Percentiles rank a stretch among this genome's conserved stretches.
Conservation (phyloP, 1,140 invertebrate genomes). For the Trachymyrmex cornetzi region DNA sequence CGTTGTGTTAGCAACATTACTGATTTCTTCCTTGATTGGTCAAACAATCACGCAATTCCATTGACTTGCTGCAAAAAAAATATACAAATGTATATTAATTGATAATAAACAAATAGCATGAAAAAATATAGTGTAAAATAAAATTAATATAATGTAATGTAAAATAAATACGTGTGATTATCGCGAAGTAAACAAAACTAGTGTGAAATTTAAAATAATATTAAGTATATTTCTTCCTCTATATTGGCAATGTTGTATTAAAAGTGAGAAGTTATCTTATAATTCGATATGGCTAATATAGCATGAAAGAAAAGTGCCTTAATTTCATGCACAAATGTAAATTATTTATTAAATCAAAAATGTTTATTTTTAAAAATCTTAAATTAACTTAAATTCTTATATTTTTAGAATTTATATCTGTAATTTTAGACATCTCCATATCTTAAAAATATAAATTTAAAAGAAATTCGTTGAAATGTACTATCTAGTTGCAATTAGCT, state of each 20-base stretch:
- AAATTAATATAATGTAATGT: too few relatives aligned
- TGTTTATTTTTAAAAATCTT: neutral
- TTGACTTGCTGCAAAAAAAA: slow-evolving; percentile 65
- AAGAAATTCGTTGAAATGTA: neutral
- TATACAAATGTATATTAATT: neutral
- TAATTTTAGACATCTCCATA: neutral
- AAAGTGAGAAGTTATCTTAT: neutral
- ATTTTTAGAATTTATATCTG: neutral
- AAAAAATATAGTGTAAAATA: neutral
- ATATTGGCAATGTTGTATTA: neutral
- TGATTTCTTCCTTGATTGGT: slow-evolving; percentile 87
- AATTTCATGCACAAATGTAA: neutral
- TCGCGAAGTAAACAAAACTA: neutral
- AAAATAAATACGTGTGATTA: neutral
- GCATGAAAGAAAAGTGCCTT: neutral
- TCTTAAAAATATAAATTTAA: neutral
- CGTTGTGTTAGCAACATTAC: slow-evolving; percentile 87
- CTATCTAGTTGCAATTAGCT: neutral
- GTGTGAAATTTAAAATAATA: neutral
- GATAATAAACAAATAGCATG: neutral
- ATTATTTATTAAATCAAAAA: neutral
- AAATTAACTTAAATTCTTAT: slow-evolving; percentile 3
- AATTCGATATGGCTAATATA: neutral
- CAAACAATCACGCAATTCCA: slow-evolving; percentile 86
- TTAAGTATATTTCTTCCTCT: neutral